Conservation (phyloP, 2,888 invertebrate species). For the Anodontia alba region DNA sequence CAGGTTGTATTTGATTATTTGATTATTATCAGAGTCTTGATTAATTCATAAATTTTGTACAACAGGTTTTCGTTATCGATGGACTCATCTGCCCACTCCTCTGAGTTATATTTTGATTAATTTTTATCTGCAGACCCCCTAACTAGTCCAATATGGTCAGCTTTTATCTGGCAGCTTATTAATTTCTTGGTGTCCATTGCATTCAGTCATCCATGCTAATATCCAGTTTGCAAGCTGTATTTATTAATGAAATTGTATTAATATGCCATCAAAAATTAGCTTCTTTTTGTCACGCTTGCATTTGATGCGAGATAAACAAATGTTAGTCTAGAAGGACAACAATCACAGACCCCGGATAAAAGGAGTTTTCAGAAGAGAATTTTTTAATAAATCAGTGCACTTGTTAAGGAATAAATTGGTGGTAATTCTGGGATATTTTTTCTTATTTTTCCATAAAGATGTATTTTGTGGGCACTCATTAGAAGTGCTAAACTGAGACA, state of each 20-base stretch:
- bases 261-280: background rate
- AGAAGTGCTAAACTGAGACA: too few relatives aligned
- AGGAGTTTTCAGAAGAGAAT: too few relatives aligned
- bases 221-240: background rate
- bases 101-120: conserved; percentile 3
- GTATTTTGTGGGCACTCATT: too few relatives aligned
- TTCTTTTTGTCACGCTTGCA: background rate
- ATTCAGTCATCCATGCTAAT: conserved; percentile 1
- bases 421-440: too few relatives aligned
- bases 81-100: background rate
- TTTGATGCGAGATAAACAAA: conserved; percentile 14
- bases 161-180: background rate
- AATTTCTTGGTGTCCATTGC: conserved; percentile 3
- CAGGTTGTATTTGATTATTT: background rate
- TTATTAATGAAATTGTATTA: conserved; percentile 6
- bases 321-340: background rate
- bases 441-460: too few relatives aligned
- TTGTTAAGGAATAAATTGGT: too few relatives aligned
- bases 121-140: background rate
- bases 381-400: too few relatives aligned
- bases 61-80: background rate
- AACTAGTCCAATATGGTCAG: conserved; percentile 9
- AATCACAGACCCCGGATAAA: too few relatives aligned
- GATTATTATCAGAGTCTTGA: conserved; percentile 5
- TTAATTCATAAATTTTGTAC: conserved; percentile 12